Evolutionary conservation across 2,113 vertebrate species (phyloP).

Genomic region (Pao palembangensis): DNA sequence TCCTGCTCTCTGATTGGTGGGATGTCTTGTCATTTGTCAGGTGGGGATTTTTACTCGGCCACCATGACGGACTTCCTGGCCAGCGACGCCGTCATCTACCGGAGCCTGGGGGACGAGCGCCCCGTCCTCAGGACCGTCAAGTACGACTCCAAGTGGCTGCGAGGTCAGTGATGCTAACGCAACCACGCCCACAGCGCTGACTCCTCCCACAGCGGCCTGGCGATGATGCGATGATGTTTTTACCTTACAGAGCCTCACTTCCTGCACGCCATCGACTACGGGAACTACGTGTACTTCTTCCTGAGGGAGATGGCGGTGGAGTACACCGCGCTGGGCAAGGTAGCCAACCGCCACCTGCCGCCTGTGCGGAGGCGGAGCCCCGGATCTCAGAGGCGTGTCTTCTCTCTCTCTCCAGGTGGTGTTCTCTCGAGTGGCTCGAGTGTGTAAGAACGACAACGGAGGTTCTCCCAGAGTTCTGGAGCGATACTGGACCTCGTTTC

Average conservation of each 20-base stretch:
- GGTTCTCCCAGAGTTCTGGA: constrained; percentile 88
- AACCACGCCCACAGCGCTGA: too few relatives aligned
- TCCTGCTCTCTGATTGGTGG: too few relatives aligned
- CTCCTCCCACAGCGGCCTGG: too few relatives aligned
- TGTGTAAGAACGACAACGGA: constrained; percentile 89
- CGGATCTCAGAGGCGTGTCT: neutral
- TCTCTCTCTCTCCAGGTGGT: constrained; percentile 72
- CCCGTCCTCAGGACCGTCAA: constrained; percentile 84
- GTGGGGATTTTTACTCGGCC: constrained; percentile 86
- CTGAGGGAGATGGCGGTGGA: constrained; percentile 90
- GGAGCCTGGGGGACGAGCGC: constrained; percentile 79
- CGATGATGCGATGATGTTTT: neutral
- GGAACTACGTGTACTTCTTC: constrained; percentile 89
- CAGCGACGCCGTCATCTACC: constrained; percentile 86
- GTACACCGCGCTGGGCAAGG: constrained; percentile 84
- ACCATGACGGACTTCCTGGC: constrained; percentile 53
- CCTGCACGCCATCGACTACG: constrained; percentile 83
- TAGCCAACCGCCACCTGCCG: constrained; percentile 26
- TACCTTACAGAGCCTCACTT: constrained; percentile 83
- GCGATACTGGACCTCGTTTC: constrained; percentile 90
- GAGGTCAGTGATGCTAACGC: neutral
- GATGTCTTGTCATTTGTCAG: constrained; percentile 51
- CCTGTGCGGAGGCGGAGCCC: too few relatives aligned
- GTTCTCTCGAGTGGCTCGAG: constrained; percentile 86
- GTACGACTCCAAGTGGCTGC: constrained; percentile 4